Percentiles rank a stretch among this genome's conserved stretches.
phyloP scores from a whole-genome alignment of 2,888 invertebrate genomes.

The Leucoma salicis region DNA sequence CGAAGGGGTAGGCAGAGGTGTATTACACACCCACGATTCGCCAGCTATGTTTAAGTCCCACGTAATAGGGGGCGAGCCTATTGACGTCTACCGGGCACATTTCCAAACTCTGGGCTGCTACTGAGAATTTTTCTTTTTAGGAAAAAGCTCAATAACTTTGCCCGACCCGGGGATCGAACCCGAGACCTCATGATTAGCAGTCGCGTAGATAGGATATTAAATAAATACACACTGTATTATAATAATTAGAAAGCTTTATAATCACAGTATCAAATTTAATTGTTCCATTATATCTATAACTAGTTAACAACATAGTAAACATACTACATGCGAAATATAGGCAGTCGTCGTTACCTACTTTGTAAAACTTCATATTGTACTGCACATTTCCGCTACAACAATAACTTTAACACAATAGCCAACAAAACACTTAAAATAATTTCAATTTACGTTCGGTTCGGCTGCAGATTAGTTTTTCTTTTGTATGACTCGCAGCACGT shows the following conservation, averaged over 20 bases:
- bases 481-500: conserved; percentile 37
- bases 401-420: conserved; percentile 31
- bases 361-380: conserved; percentile 3
- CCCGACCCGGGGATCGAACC: no score
- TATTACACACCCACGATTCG: no score
- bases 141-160: no score
- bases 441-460: conserved; percentile 30
- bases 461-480: conserved; percentile 41
- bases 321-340: conserved; percentile 39
- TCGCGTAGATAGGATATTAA: conserved; percentile 10
- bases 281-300: conserved; percentile 65
- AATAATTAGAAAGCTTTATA: conserved; percentile 3
- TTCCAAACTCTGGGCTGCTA: no score
- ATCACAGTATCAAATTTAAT: conserved; percentile 40
- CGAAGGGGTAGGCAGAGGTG: no score
- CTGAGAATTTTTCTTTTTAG: no score
- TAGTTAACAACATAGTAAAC: conserved; percentile 65
- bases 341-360: conserved; percentile 31
- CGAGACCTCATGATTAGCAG: no score
- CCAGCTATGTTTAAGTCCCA: no score
- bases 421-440: conserved; percentile 34
- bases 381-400: conserved; percentile 18
- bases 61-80: no score
- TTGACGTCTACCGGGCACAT: no score
- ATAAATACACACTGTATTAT: background rate